These are phyloP conservation scores for Raja brachyura DNA, from an alignment of 2,113 vertebrate genomes.

Conservation along the genomic window DNA sequence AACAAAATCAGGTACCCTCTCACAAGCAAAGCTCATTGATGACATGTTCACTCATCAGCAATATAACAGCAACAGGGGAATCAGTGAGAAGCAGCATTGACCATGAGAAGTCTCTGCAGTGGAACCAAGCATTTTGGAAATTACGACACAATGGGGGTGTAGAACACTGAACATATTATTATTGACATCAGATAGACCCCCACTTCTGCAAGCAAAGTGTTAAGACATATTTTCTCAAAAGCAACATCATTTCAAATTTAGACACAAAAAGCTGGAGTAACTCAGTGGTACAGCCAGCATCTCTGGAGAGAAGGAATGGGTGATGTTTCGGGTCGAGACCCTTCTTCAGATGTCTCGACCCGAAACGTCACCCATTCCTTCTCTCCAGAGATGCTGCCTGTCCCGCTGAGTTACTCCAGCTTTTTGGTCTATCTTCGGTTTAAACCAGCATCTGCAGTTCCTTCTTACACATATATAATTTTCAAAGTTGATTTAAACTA, in stretches of 20 bases:
- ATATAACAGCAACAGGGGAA: background rate
- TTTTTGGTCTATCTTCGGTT: too few species aligned
- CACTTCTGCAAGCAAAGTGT: background rate
- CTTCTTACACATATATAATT: too few species aligned
- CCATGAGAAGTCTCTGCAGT: background rate
- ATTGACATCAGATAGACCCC: background rate
- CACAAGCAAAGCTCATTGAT: background rate
- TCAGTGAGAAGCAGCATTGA: background rate
- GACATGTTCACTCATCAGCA: background rate
- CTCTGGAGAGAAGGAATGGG: too few species aligned
- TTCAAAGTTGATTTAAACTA: background rate
- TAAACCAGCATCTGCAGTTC: too few species aligned
- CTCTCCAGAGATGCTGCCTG: too few species aligned
- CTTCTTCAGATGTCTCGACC: too few species aligned
- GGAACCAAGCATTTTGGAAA: background rate
- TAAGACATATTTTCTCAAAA: background rate
- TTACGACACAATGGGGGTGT: background rate
- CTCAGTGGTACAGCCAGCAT: too few species aligned
- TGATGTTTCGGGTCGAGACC: too few species aligned
- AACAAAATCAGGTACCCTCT: background rate
- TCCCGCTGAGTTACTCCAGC: too few species aligned
- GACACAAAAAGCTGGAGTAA: too few species aligned
- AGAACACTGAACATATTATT: background rate
- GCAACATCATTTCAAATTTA: background rate
- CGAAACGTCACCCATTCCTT: too few species aligned